A percentile compares a stretch with the other conserved stretches of the same genome.
Evolutionary conservation across 1,140 invertebrate species (phyloP).

Genomic region (Drosophila malerkotliana): DNA sequence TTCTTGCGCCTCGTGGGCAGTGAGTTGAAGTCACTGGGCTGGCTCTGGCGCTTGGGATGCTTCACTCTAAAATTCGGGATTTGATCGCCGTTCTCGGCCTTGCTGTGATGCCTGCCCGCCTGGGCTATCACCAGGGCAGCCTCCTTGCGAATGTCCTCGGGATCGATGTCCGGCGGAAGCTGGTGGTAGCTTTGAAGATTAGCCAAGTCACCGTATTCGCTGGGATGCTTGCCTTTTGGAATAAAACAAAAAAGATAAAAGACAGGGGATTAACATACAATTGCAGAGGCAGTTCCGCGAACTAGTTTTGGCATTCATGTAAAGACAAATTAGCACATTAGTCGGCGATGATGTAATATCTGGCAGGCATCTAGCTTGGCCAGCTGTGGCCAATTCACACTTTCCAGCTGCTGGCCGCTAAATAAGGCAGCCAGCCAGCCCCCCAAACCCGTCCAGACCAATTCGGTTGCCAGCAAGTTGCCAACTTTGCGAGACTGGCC

Average conservation of each 20-base stretch:
- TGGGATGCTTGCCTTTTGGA: constrained; percentile 67
- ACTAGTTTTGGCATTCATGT: constrained; percentile 70
- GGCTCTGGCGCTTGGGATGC: constrained; percentile 70
- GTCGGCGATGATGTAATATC: constrained; percentile 70
- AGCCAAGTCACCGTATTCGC: constrained; percentile 72
- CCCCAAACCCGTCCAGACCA: constrained; percentile 18
- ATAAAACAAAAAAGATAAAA: neutral
- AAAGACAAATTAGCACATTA: constrained; percentile 80
- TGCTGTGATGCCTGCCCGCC: constrained; percentile 80
- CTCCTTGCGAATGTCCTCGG: constrained; percentile 78
- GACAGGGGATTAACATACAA: constrained; percentile 24
- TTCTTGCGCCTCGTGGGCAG: constrained; percentile 79
- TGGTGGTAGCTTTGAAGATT: constrained; percentile 73
- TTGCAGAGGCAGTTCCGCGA: constrained; percentile 44
- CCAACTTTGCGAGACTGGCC: constrained; percentile 26
- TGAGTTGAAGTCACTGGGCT: constrained; percentile 74
- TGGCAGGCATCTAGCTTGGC: constrained; percentile 34
- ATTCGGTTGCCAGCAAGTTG: constrained; percentile 26
- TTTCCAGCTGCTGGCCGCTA: constrained; percentile 74
- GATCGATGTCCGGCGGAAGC: constrained; percentile 76
- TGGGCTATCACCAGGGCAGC: constrained; percentile 80
- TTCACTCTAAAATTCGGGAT: constrained; percentile 69
- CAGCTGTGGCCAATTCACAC: constrained; percentile 48
- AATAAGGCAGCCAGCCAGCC: constrained; percentile 62
- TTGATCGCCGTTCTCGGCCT: constrained; percentile 78